Base-by-base conservation (phyloP, 2,113 vertebrate species). In the Porphyrio hochstetteri region DNA sequence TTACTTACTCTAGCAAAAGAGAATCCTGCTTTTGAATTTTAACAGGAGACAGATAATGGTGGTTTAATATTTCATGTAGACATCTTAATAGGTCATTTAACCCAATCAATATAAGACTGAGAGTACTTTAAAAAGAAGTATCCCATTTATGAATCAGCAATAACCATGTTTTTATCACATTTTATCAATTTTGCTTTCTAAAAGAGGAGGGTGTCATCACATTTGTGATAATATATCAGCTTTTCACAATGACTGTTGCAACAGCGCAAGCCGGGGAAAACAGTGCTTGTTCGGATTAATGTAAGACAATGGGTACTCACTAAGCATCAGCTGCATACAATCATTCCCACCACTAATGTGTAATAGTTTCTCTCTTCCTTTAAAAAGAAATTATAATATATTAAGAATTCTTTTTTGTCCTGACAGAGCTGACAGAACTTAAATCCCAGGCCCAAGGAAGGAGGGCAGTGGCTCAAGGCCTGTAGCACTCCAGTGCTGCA, bases 211-310 rank as follows among this genome's bases (percentile, higher is more conserved):
- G 33, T 48, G 5, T 68, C 29, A 64, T 86, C 69, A 35, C 65
- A 68, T 92, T 82, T 87, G 38, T 28, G 77, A 70, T 12, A 71
- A 63, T 31, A 72, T 28, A 35, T 91, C 44, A 86, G 38, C 63
- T 93, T 92, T 87, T 83, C 91, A 82, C 70, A 69, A 8, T 40
- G 74, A 90, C 61, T 53, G 74, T 46, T 90, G 65, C 89, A 92
- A 85, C 27, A 42, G 81, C 50, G 69, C 74, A 79, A 24, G 67
- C 87, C 70, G 67, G 16, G 78, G n/a, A 55, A 82, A 94, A 87
- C 67, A 59, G 36, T 61, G 67, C 90, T 93, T 91, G 85, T 79
- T 86, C 88, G 86, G 60, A 92, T 89, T 92, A 69, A 94, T 93
- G 90, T 88, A 96, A 82, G 79, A 74, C 75, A 91, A 77, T 23